Conservation (phyloP, 2,797 vertebrate genomes). For the Falco columbarius region DNA sequence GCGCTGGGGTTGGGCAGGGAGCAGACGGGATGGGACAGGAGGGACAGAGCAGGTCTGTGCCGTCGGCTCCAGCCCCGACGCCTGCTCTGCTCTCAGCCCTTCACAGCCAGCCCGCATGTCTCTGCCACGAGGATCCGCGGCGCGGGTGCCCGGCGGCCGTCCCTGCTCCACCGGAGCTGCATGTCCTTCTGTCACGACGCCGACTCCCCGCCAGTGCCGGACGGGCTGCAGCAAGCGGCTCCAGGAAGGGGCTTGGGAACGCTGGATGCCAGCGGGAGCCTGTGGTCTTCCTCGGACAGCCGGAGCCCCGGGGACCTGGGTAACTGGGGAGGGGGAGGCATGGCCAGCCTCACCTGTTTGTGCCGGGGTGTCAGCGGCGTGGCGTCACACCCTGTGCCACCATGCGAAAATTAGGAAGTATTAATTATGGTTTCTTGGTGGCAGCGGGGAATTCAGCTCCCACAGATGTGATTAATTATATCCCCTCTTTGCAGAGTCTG, state of each 20-base stretch:
- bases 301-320: conserved; percentile 82
- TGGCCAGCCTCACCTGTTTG: fast-evolving
- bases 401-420: background rate
- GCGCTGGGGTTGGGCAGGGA: fast-evolving
- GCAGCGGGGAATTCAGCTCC: background rate
- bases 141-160: conserved; percentile 42
- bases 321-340: background rate
- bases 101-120: background rate
- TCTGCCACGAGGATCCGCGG: background rate
- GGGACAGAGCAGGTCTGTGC: background rate
- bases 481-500: conserved; percentile 55
- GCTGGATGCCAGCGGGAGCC: background rate
- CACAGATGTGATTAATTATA: background rate
- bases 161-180: conserved; percentile 70
- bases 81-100: background rate
- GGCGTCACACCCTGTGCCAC: fast-evolving
- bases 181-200: conserved; percentile 64
- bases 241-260: conserved; percentile 33
- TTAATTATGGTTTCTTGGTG: background rate
- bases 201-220: background rate
- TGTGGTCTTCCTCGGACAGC: conserved; percentile 82
- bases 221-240: background rate
- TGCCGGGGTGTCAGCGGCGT: fast-evolving
- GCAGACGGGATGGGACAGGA: background rate
- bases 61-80: fast-evolving